These are phyloP conservation scores for Caenorhabditis sp. DNA, from an alignment of 2,888 invertebrate genomes.

Conservation along the genomic window DNA sequence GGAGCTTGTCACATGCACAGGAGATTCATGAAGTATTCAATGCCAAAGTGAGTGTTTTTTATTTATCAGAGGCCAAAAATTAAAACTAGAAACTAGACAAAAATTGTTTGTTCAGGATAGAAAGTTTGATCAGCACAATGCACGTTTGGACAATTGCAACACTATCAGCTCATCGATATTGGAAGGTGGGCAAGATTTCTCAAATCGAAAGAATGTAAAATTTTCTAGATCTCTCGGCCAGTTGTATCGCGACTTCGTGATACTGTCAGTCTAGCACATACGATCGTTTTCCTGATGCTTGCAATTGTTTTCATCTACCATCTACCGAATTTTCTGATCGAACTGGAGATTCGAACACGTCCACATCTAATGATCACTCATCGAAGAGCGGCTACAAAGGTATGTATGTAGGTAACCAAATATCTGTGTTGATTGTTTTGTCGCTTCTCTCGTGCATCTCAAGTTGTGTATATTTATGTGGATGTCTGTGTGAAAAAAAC, in stretches of 20 bases:
- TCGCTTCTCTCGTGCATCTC: too few relatives aligned
- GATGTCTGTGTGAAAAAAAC: neutral
- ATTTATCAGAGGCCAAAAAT: neutral
- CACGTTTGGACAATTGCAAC: conserved; percentile 70
- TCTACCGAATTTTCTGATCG: conserved; percentile 63
- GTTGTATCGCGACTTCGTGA: conserved; percentile 67
- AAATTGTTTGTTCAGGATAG: conserved; percentile 48
- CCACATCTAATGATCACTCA: conserved; percentile 60
- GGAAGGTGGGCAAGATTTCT: conserved; percentile 60
- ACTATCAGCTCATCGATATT: conserved; percentile 67
- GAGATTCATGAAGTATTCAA: conserved; percentile 59
- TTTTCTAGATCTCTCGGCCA: conserved; percentile 65
- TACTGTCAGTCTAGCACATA: conserved; percentile 62
- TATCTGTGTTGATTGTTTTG: neutral
- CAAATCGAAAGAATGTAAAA: too few relatives aligned
- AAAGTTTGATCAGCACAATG: conserved; percentile 61
- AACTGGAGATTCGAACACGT: conserved; percentile 58
- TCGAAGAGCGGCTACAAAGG: conserved; percentile 63
- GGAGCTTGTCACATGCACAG: conserved; percentile 66
- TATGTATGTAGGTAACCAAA: conserved; percentile 14
- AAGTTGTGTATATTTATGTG: neutral
- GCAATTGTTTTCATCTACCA: conserved; percentile 57
- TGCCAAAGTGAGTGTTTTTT: conserved; percentile 54
- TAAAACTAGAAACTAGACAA: conserved; percentile 5
- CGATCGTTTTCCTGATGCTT: conserved; percentile 58